Conservation (phyloP, 2,888 invertebrate species). For the Ctenicera cuprea region DNA sequence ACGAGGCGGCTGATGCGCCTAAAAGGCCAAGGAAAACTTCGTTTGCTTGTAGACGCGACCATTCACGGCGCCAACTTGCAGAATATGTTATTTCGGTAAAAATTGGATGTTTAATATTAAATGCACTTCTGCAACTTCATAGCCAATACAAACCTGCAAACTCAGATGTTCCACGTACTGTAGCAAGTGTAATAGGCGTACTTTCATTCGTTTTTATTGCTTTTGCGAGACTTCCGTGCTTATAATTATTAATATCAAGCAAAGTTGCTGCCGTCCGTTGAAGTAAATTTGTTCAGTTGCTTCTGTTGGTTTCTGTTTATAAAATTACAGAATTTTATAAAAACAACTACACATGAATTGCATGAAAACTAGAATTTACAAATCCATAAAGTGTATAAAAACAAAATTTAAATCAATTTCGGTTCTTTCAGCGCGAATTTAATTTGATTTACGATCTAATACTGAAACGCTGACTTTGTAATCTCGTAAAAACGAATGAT, state of each 20-base stretch:
- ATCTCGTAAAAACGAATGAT: neutral
- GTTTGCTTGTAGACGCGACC: neutral
- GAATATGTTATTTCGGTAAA: constrained; percentile 18
- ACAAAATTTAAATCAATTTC: neutral
- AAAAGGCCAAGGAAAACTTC: constrained; percentile 2
- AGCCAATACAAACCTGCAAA: constrained; percentile 14
- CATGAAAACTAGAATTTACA: no score
- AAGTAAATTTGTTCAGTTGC: neutral
- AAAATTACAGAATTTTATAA: neutral
- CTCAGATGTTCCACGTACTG: neutral
- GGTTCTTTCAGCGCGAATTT: no score
- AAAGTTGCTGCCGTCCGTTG: neutral
- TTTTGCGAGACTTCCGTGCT: constrained; percentile 20
- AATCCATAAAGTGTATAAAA: no score
- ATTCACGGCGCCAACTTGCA: constrained; percentile 15
- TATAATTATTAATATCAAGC: constrained; percentile 21
- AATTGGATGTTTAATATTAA: constrained; percentile 20
- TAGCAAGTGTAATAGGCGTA: neutral
- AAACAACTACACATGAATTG: no score
- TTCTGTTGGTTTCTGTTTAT: neutral
- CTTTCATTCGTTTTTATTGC: constrained; percentile 29
- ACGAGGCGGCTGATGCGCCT: neutral
- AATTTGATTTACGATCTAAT: neutral
- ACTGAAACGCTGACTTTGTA: neutral
- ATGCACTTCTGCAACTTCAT: constrained; percentile 11